Evolutionary conservation across 2,888 invertebrate genomes (phyloP).

Genomic region (Escarpia spicata): DNA sequence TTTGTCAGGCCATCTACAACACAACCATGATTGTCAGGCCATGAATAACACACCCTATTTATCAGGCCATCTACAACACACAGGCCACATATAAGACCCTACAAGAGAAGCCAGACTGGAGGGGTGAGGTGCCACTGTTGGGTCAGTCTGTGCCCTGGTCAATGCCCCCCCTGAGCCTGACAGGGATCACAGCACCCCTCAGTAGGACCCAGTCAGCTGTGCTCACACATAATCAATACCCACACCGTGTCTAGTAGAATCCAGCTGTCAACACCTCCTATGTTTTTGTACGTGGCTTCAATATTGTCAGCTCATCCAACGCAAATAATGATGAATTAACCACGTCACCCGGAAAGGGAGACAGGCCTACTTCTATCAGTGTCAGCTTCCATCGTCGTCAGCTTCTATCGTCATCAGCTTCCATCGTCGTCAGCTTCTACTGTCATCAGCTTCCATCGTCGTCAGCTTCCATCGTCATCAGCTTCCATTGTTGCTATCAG

Average conservation of each 20-base stretch:
- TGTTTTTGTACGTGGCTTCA: neutral
- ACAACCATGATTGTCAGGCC: too few species aligned
- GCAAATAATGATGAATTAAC: neutral
- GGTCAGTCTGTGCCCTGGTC: neutral
- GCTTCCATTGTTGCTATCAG: neutral
- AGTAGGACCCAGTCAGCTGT: neutral
- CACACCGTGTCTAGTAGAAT: neutral
- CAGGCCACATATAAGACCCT: too few species aligned
- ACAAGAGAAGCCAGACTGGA: too few species aligned
- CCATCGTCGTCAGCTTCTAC: neutral
- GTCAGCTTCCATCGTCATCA: neutral
- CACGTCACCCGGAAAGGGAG: neutral
- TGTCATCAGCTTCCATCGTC: neutral
- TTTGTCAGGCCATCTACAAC: too few species aligned
- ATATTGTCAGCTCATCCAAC: slow-evolving; percentile 3
- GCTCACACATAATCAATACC: neutral
- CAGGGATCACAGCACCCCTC: neutral
- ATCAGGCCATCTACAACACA: too few species aligned
- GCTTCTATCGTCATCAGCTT: too few species aligned
- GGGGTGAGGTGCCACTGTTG: too few species aligned
- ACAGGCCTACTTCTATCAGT: neutral
- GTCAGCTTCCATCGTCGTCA: neutral
- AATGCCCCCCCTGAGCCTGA: neutral
- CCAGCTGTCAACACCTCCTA: neutral
- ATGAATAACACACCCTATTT: too few species aligned